Percentiles rank a stretch among this genome's conserved stretches.
Evolutionary conservation across 2,797 vertebrate species (phyloP).

Genomic region (Rousettus madagascariensis): DNA sequence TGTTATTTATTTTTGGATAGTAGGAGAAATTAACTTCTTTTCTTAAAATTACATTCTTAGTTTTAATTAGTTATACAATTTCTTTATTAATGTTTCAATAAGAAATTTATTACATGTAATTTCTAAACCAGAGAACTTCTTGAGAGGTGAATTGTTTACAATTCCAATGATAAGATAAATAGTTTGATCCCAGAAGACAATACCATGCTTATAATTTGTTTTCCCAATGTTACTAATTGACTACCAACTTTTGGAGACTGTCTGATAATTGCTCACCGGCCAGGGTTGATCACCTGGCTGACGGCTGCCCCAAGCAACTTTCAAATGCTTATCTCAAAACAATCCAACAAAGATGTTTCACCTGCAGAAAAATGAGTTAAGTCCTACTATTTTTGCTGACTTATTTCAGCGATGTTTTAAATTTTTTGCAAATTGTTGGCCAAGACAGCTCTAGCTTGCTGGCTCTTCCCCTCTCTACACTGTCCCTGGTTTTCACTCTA

Average conservation of each 20-base stretch:
- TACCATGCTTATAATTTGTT: not conserved
- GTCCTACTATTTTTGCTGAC: not conserved
- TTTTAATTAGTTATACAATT: not conserved
- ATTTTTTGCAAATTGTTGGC: not conserved
- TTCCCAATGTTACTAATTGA: not conserved
- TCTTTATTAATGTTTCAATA: not conserved
- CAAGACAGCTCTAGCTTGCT: not conserved
- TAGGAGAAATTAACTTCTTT: not conserved
- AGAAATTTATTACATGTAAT: not conserved
- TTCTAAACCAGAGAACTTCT: conserved; percentile 1
- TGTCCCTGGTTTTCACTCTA: not conserved
- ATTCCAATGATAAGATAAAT: not conserved
- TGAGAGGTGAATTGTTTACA: not conserved
- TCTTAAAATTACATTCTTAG: not conserved
- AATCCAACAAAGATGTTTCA: not conserved
- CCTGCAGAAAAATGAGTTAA: not conserved
- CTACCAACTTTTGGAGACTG: not conserved
- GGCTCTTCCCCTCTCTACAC: not conserved
- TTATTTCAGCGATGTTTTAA: not conserved
- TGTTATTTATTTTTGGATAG: not conserved
- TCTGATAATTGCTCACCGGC: not conserved
- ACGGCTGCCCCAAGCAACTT: not conserved
- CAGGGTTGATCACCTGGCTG: not conserved
- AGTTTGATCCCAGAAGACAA: not conserved
- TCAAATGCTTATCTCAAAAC: not conserved